Evolutionary conservation across 2,113 vertebrate genomes (phyloP).

Genomic region (Gopherus flavomarginatus): DNA sequence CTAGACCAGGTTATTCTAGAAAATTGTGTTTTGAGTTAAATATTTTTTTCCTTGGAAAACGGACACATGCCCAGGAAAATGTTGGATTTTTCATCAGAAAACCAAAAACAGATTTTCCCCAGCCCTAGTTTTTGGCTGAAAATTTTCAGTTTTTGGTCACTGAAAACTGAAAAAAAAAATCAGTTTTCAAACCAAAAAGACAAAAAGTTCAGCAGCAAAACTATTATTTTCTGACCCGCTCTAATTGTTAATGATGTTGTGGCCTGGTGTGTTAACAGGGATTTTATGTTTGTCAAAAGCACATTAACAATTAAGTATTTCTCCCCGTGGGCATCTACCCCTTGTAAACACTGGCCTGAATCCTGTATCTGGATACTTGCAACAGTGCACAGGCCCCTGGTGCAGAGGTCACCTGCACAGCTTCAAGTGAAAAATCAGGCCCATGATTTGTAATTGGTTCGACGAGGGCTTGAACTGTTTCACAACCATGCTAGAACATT

Average conservation of each 20-base stretch:
- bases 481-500: fast-evolving
- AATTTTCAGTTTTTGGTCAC: background rate
- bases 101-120: background rate
- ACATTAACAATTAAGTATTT: background rate
- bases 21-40: background rate
- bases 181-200: background rate
- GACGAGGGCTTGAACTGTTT: background rate
- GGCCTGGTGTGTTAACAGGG: background rate
- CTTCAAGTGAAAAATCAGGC: background rate
- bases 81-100: background rate
- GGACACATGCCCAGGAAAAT: background rate
- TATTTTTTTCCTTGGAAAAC: background rate
- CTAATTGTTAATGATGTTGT: background rate
- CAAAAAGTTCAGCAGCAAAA: fast-evolving
- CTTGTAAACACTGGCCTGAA: fast-evolving
- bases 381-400: fast-evolving
- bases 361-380: background rate
- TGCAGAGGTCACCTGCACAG: background rate
- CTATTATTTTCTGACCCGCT: background rate
- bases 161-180: background rate
- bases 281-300: background rate
- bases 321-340: background rate
- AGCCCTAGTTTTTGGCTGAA: background rate
- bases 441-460: background rate
- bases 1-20: background rate